Conservation (phyloP, 1,140 invertebrate species). For the Marisa cornuarietis region DNA sequence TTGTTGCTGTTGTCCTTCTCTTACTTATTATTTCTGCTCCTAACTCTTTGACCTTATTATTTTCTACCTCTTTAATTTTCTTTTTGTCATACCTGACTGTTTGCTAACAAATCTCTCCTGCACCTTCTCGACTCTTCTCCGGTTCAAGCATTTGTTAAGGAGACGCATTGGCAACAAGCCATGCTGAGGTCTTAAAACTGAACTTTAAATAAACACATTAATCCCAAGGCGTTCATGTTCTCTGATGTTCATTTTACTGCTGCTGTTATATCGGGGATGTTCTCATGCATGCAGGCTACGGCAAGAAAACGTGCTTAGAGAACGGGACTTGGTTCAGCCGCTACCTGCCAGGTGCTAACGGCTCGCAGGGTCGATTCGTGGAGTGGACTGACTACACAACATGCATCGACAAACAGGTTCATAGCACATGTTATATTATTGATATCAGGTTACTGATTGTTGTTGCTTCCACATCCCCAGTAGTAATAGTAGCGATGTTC, state of each 20-base stretch:
- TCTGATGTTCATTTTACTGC: background rate
- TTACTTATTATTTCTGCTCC: background rate
- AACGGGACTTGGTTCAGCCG: conserved; percentile 35
- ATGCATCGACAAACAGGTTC: conserved; percentile 37
- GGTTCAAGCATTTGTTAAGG: too few species aligned
- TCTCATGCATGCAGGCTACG: conserved; percentile 29
- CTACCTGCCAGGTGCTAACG: conserved; percentile 6
- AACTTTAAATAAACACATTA: background rate
- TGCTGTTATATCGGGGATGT: background rate
- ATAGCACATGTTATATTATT: too few species aligned
- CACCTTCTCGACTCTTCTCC: too few species aligned
- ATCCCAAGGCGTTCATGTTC: background rate
- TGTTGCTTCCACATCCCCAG: too few species aligned
- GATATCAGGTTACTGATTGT: too few species aligned
- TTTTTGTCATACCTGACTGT: background rate
- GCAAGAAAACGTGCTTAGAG: conserved; percentile 27
- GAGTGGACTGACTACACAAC: conserved; percentile 44
- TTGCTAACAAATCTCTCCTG: background rate
- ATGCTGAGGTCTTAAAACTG: too few species aligned
- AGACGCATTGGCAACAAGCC: too few species aligned
- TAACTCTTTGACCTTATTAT: background rate
- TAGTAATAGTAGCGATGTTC: too few species aligned
- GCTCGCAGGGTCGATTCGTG: conserved; percentile 5
- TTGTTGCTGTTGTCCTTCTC: background rate
- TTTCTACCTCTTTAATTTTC: background rate